Conservation (phyloP, 1,140 invertebrate genomes). For the Rhyzopertha dominica region DNA sequence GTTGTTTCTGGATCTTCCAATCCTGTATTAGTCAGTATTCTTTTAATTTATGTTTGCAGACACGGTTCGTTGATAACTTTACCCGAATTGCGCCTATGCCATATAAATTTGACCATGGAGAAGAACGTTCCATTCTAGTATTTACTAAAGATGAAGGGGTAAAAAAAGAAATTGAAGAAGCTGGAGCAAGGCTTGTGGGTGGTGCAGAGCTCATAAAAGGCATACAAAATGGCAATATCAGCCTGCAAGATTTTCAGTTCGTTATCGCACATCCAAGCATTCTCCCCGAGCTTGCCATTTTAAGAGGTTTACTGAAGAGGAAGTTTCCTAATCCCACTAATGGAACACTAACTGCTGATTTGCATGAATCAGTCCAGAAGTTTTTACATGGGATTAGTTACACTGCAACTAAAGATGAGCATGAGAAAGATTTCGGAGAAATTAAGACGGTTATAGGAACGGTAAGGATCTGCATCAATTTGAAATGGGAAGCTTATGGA, state of each 20-base stretch:
- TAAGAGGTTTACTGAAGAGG: conserved; percentile 69
- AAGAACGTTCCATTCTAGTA: conserved; percentile 59
- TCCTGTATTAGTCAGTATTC: conserved; percentile 15
- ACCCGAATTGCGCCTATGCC: conserved; percentile 56
- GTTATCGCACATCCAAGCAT: conserved; percentile 73
- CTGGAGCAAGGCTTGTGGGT: conserved; percentile 65
- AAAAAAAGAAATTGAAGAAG: conserved; percentile 53
- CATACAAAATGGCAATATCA: conserved; percentile 65
- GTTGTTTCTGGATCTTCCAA: conserved; percentile 2
- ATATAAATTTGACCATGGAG: conserved; percentile 59
- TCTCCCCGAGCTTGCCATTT: conserved; percentile 63
- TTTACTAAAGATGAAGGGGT: conserved; percentile 62
- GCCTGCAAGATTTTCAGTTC: conserved; percentile 65
- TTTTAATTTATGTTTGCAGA: conserved; percentile 46
- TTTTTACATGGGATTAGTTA: conserved; percentile 66
- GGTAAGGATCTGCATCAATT: conserved; percentile 46
- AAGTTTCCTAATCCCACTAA: conserved; percentile 64
- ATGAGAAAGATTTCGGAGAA: conserved; percentile 63
- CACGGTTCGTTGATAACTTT: conserved; percentile 60
- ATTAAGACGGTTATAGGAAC: conserved; percentile 62
- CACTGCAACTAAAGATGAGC: conserved; percentile 56
- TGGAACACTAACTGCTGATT: conserved; percentile 64
- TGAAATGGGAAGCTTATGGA: neutral
- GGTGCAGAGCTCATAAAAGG: conserved; percentile 66
- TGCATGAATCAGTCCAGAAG: conserved; percentile 55